Base-by-base conservation (phyloP, 2,797 vertebrate genomes). In the Poeciliopsis turneri region DNA sequence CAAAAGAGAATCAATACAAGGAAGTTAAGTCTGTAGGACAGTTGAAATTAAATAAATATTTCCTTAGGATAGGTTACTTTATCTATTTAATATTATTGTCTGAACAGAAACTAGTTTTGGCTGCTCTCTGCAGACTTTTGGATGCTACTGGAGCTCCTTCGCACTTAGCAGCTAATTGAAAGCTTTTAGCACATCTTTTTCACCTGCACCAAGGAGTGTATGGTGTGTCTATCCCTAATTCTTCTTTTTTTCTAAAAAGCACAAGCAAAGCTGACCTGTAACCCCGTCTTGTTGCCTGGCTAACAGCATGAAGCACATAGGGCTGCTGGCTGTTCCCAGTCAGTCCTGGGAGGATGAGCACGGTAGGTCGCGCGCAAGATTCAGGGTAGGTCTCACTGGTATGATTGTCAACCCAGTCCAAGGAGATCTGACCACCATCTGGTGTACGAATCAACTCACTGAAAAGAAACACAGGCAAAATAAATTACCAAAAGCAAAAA, bases 311-410 rank as follows among this genome's bases (percentile, higher is more conserved):
- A 68, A 95, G 90, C 55, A 97, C 93, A 4, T 95, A 97, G 0
- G 94, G 78, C 79, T 96, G 95, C 68, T 84, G 91, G 90, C 97
- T 97, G 85, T 92, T 97, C 59, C 97, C 96, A 0, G 95, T 96
- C 82, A 97, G 93, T 18, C 97, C 96, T 0, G 96, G 97, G 47
- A 97, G 95, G 82, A 97, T 92, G 68, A 97, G 87, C 3, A 97
- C 89, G 0, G 94, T 96, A 76, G 97, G 97, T 0, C 95, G 93
- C 0, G 90, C 87, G 20, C 88, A 70, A n/a, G 92, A 88, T 45
- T 96, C 92, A 28, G 94, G 92, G 85, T 91, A 91, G 2, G 71
- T 72, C 0, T 7, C 2, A 16, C 92, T 94, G 74, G 74, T 23
- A 0, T 77, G 53, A 79, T 94, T 95, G 79, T 95, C 93, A 12